phyloP scores from a whole-genome alignment of 2,797 vertebrate species.

The Lacerta agilis region DNA sequence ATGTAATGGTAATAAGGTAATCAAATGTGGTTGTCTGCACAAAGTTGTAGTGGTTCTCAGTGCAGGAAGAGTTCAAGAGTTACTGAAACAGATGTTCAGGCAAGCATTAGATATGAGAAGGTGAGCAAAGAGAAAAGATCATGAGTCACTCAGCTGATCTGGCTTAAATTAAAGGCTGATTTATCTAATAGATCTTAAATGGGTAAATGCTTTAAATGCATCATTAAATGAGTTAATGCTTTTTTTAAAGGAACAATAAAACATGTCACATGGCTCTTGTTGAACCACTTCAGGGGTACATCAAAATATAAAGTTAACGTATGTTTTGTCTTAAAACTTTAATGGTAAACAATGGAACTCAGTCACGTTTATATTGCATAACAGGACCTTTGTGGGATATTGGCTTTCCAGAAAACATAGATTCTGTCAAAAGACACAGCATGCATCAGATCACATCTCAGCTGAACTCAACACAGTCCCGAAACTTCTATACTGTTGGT shows the following conservation, averaged over 20 bases:
- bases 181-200: background rate
- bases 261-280: background rate
- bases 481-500: slow-evolving; percentile 49
- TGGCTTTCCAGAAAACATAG: background rate
- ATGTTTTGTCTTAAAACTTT: background rate
- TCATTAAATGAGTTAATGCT: slow-evolving; percentile 6
- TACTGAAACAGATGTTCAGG: background rate
- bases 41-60: background rate
- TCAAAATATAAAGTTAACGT: background rate
- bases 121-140: background rate
- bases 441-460: background rate
- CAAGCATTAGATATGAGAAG: background rate
- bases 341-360: background rate
- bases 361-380: background rate
- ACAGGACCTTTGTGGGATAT: background rate
- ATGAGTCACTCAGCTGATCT: background rate
- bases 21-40: background rate
- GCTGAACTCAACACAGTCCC: background rate
- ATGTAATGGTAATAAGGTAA: background rate
- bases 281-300: background rate
- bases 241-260: background rate
- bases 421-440: background rate
- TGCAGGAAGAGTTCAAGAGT: background rate
- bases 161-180: slow-evolving; percentile 23
- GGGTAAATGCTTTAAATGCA: background rate